A percentile compares a stretch with the other conserved stretches of the same genome.
Evolutionary conservation across 2,113 vertebrate species (phyloP).

Genomic region (Corythornis madagascariensis): DNA sequence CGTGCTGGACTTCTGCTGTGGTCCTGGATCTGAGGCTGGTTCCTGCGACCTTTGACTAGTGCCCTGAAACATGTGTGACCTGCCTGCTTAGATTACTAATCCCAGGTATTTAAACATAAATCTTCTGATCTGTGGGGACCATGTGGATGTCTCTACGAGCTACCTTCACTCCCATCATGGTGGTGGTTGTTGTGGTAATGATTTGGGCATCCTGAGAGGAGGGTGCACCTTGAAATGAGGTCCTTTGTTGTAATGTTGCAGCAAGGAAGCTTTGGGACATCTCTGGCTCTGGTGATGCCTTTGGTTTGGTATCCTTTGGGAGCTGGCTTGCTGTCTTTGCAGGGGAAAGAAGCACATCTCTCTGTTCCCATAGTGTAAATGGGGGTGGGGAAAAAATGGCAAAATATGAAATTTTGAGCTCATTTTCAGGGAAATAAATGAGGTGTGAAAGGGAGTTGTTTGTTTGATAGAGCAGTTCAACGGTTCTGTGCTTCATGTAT

Average conservation of each 20-base stretch:
- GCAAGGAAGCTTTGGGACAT: background rate
- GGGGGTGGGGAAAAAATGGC: background rate
- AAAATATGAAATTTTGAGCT: background rate
- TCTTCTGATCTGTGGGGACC: background rate
- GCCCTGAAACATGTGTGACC: rapidly evolving
- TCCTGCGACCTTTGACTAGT: background rate
- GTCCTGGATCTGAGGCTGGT: background rate
- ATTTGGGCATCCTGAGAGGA: background rate
- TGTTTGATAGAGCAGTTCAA: background rate
- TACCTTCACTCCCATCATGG: rapidly evolving
- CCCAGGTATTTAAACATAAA: background rate
- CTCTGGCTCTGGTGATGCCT: background rate
- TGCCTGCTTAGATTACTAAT: background rate
- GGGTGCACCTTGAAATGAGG: background rate
- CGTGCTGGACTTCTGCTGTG: background rate
- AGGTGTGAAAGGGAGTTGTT: background rate
- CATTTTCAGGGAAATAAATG: background rate
- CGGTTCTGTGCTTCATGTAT: background rate
- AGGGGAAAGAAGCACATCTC: background rate
- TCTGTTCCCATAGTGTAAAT: background rate
- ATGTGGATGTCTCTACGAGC: background rate
- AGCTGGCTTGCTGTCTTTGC: background rate
- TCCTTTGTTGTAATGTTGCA: background rate
- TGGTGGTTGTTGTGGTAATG: background rate
- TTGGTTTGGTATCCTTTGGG: background rate